Conservation (phyloP, 2,888 invertebrate species). For the Thecocarcelia acutangulata region DNA sequence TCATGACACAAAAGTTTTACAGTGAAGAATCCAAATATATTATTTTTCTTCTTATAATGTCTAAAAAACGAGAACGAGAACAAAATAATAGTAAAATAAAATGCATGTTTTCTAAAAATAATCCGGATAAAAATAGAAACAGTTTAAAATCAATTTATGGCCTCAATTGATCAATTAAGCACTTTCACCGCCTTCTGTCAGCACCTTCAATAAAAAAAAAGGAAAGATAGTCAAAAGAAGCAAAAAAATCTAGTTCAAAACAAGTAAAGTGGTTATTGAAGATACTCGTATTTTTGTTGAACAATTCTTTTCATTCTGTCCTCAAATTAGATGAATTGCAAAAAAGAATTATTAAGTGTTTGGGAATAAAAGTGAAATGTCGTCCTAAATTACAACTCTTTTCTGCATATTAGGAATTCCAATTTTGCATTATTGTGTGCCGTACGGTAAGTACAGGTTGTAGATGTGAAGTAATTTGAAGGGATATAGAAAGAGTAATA, state of each 20-base stretch:
- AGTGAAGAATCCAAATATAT: too few species aligned
- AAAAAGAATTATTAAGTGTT: constrained; percentile 32
- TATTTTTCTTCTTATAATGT: too few species aligned
- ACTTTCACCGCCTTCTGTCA: too few species aligned
- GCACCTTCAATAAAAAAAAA: background rate
- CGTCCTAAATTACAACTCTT: constrained; percentile 27
- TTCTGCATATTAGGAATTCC: constrained; percentile 1
- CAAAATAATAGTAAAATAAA: too few species aligned
- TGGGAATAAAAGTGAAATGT: constrained; percentile 52
- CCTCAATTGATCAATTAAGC: too few species aligned
- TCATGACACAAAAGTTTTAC: too few species aligned
- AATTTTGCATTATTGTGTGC: constrained; percentile 20
- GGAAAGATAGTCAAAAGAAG: too few species aligned
- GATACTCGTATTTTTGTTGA: background rate
- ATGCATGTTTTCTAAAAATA: too few species aligned
- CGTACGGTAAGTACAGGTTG: constrained; percentile 5
- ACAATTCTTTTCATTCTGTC: background rate
- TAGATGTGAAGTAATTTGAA: constrained; percentile 30
- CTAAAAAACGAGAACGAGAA: too few species aligned
- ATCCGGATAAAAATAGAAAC: too few species aligned
- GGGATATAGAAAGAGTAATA: constrained; percentile 32
- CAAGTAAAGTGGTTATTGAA: background rate
- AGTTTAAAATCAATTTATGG: too few species aligned
- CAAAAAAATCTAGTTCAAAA: background rate
- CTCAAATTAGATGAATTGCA: constrained; percentile 1